Base-by-base conservation (phyloP, 1,140 invertebrate genomes). In the Sminthurinus signatus region DNA sequence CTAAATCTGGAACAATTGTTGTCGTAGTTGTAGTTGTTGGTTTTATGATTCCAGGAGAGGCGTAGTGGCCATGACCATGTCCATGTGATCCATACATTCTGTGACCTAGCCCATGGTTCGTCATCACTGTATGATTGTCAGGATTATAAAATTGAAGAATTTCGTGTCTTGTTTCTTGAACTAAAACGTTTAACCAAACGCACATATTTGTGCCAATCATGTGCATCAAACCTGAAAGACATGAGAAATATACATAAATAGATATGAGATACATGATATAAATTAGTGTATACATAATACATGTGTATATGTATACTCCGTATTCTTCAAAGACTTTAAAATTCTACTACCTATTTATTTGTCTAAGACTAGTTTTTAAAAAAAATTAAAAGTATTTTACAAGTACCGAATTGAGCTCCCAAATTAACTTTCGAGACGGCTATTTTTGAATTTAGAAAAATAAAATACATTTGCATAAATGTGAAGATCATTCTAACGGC, bases 181-280 rank as follows among this genome's bases (percentile, higher is more conserved):
- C 85, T 0, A 89, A 77, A n/a, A 89, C 87, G 73, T 88, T 85
- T 1, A 89, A 73, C 88, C 88, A 90, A 71, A 89, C 86, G 75
- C 86, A 89, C 3, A 89, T 75, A 76, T 91, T 89, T 3, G 86
- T 88, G 2, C 86, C 87, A 48, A 89, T 85, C 84, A 89, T 85
- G 73, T 91, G 88, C 87, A 90, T 89, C 54, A 89, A 78, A 39
- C 87, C n/a, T n/a, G n/a, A n/a, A n/a, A n/a, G n/a, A n/a, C n/a
- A n/a, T n/a, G n/a, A n/a, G n/a, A n/a, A n/a, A n/a, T n/a, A n/a
- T n/a, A n/a, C n/a, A n/a, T n/a, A n/a, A n/a, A n/a, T n/a, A n/a
- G n/a, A n/a, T n/a, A n/a, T n/a, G n/a, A n/a, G n/a, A n/a, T n/a
- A n/a, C n/a, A n/a, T n/a, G n/a, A n/a, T n/a, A n/a, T n/a, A n/a